Conservation (phyloP, 2,797 vertebrate species). For the Arrhamphus sclerolepis region DNA sequence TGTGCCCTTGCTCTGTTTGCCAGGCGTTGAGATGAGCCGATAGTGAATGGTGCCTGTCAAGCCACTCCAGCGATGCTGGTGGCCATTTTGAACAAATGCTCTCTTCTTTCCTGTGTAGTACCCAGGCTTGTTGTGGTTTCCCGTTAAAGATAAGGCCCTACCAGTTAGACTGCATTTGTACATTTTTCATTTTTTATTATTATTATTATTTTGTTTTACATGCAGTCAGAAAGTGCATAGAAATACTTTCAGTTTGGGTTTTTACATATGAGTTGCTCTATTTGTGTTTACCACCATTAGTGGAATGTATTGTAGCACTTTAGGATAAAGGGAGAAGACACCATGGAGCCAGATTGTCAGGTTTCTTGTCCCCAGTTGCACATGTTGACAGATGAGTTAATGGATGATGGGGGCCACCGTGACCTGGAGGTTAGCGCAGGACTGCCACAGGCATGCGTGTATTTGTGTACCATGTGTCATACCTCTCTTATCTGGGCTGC, state of each 20-base stretch:
- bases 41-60: constrained; percentile 52
- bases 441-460: constrained; percentile 4
- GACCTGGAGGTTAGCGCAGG: constrained; percentile 44
- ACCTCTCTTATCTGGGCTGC: constrained; percentile 23
- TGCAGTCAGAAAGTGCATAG: too few relatives aligned
- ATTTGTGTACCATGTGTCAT: constrained; percentile 4
- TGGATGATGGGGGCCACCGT: constrained; percentile 51
- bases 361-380: constrained; percentile 14
- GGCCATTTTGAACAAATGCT: constrained; percentile 64
- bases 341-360: constrained; percentile 28
- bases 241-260: too few relatives aligned
- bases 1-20: constrained; percentile 54
- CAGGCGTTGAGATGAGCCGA: constrained; percentile 53
- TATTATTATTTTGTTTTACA: not conserved
- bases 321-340: constrained; percentile 33
- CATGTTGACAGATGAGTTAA: constrained; percentile 71
- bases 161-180: constrained; percentile 14
- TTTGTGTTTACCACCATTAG: too few relatives aligned
- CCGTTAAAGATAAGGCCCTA: constrained; percentile 37
- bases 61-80: constrained; percentile 41
- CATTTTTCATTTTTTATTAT: too few relatives aligned
- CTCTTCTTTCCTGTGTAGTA: constrained; percentile 31
- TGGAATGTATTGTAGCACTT: not conserved
- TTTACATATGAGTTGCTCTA: too few relatives aligned
- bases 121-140: constrained; percentile 47